Evolutionary conservation across 2,888 invertebrate species (phyloP), one percentile per base, ranked within the genome.

Genomic region (Caenorhabditis sulstoni): DNA sequence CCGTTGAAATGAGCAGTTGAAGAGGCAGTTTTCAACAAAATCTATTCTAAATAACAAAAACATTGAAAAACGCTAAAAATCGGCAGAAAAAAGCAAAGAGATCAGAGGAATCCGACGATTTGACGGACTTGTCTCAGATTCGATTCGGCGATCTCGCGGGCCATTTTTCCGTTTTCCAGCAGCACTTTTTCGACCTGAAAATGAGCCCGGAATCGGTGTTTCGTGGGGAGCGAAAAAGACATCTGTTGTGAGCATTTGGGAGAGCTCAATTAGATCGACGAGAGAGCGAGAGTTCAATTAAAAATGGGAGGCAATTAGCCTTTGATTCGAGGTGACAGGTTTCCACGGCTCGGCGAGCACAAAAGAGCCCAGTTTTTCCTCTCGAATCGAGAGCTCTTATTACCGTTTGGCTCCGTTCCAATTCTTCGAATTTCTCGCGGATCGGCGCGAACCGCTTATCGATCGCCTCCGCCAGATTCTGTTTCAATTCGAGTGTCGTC

Each of bases 181-280:
- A 84, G 61, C 14, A 84, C 78, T 9, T 65, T 59, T 20, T 84
- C 82, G 35, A 84, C 61, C 81, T 83, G 62, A 41, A 29, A 29
- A 29, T 29, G 73, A 70, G 22, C n/a, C n/a, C n/a, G 29, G 7
- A 29, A 29, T 29, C 7, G 29, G 29, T 5, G 29, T n/a, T n/a
- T n/a, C n/a, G 29, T 5, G 7, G 7, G 7, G 29, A 29, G 29
- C 3, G 29, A 3, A 29, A 29, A 29, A 29, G 29, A 29, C 29
- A 29, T 29, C 29, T 29, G 29, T n/a, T n/a, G n/a, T n/a, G n/a
- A n/a, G n/a, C n/a, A n/a, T n/a, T n/a, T n/a, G n/a, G n/a, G n/a
- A n/a, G 29, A 29, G 29, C 29, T 29, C 29, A 29, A 29, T 29
- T 29, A 29, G 7, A 7, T 3, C 29, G 29, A 29, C 29, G 29